Evolutionary conservation across 2,113 vertebrate genomes (phyloP).

Genomic region (Bujurquina vittata): DNA sequence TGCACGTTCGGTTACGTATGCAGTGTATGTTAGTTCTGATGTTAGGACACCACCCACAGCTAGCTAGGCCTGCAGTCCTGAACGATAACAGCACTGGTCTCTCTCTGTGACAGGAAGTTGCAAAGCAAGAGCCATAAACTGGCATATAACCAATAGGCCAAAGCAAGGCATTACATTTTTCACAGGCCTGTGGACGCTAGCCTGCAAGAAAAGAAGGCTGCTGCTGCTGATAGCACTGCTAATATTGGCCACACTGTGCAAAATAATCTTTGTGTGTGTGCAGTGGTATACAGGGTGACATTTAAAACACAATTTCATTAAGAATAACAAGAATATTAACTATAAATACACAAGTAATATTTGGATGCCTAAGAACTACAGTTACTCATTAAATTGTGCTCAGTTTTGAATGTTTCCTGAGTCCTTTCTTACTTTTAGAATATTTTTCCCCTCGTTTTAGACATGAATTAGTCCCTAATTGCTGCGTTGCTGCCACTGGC

Average conservation of each 20-base stretch:
- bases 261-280: neutral
- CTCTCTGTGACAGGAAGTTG: accelerated
- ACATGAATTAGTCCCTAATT: too few species aligned
- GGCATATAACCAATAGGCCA: too few species aligned
- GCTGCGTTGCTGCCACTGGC: too few species aligned
- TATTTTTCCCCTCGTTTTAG: too few species aligned
- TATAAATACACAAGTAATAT: neutral
- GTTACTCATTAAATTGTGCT: neutral
- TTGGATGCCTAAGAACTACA: neutral
- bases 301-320: neutral
- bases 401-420: neutral
- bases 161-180: neutral
- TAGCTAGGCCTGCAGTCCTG: neutral
- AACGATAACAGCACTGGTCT: accelerated
- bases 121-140: neutral
- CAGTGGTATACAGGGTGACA: neutral
- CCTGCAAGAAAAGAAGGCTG: accelerated
- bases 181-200: neutral
- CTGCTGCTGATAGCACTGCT: neutral
- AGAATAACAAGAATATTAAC: neutral
- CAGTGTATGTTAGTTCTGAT: neutral
- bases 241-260: neutral
- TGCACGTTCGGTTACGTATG: too few species aligned
- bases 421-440: neutral
- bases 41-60: neutral